Conservation (phyloP, 2,888 invertebrate genomes). For the Pyrgus malvae region DNA sequence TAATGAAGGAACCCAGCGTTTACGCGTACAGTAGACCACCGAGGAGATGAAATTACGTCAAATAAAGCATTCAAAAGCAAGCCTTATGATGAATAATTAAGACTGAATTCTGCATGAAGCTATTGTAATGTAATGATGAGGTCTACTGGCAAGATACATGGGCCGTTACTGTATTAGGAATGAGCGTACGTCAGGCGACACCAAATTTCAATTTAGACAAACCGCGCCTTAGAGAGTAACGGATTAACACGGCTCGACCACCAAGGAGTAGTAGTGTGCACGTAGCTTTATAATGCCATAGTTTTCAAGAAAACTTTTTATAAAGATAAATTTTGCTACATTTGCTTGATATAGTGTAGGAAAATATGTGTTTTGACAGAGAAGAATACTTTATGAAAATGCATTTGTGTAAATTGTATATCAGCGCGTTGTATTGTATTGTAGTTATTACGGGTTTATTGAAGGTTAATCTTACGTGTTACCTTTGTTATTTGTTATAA, state of each 20-base stretch:
- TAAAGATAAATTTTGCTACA: no score
- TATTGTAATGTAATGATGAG: background rate
- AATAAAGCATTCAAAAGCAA: background rate
- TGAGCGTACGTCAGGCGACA: slow-evolving; percentile 50
- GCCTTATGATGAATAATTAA: background rate
- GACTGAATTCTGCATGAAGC: slow-evolving; percentile 1
- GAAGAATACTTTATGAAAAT: no score
- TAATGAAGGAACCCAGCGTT: slow-evolving; percentile 26
- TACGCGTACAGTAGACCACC: slow-evolving; percentile 16
- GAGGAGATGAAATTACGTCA: background rate
- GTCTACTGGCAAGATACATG: slow-evolving; percentile 4
- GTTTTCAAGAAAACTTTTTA: background rate
- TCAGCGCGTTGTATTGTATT: no score
- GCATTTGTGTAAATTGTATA: no score
- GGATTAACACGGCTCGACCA: slow-evolving; percentile 45
- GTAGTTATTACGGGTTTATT: no score
- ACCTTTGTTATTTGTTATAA: no score
- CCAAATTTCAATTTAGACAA: slow-evolving; percentile 71
- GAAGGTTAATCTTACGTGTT: no score
- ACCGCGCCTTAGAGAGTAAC: slow-evolving; percentile 52
- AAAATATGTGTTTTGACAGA: no score
- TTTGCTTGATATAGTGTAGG: no score
- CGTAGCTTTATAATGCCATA: slow-evolving; percentile 16
- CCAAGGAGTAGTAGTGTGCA: slow-evolving; percentile 22
- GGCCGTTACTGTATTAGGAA: slow-evolving; percentile 26